Percentiles rank a stretch among this genome's conserved stretches.
Conservation (phyloP, 2,888 invertebrate genomes). For the Drosophila mimica region DNA sequence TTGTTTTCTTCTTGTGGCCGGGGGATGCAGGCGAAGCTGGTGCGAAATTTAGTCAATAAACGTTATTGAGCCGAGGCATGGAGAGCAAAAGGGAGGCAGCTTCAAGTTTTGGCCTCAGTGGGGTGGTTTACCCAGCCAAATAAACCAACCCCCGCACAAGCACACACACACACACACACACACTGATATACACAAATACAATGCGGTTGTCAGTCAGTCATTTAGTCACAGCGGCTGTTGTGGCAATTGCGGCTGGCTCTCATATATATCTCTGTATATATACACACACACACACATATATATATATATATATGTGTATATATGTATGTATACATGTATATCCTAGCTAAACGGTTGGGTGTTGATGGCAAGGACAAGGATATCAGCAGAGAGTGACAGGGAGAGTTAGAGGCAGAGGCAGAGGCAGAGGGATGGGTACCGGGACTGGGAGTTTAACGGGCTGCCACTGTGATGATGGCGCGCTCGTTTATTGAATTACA, state of each 20-base stretch:
- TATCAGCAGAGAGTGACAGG: background rate
- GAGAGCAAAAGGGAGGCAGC: conserved; percentile 24
- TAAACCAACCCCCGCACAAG: conserved; percentile 70
- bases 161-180: conserved; percentile 26
- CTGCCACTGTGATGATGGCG: conserved; percentile 68
- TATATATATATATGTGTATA: background rate
- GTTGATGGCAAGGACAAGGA: conserved; percentile 57
- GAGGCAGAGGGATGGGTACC: background rate
- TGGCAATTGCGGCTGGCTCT: conserved; percentile 70
- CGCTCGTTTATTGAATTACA: conserved; percentile 84
- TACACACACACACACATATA: background rate
- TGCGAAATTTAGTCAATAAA: conserved; percentile 80
- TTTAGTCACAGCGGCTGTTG: conserved; percentile 77
- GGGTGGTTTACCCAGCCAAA: conserved; percentile 68
- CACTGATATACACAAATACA: conserved; percentile 41
- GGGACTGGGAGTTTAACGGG: conserved; percentile 7
- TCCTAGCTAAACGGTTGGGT: conserved; percentile 70
- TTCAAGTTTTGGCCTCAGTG: conserved; percentile 33
- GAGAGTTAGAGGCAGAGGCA: background rate
- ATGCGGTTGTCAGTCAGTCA: conserved; percentile 81
- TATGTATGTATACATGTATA: conserved; percentile 21
- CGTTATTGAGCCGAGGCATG: conserved; percentile 65
- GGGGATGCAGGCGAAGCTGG: conserved; percentile 65
- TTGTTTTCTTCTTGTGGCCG: conserved; percentile 15
- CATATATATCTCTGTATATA: background rate